These are phyloP conservation scores for Gallinago media DNA, from an alignment of 2,113 vertebrate genomes.

Conservation along the genomic window DNA sequence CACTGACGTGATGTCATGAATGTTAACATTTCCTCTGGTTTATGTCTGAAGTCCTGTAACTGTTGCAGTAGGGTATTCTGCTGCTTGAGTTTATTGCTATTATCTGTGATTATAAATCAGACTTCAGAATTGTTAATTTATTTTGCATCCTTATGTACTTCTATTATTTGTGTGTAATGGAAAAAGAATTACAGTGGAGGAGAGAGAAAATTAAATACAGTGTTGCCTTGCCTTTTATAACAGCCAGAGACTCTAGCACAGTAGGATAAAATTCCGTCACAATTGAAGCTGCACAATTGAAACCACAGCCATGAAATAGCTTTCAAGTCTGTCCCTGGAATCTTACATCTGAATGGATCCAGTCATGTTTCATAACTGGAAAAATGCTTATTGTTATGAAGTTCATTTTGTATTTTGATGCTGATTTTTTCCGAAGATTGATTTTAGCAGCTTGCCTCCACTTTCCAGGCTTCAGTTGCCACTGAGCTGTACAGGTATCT, in stretches of 20 bases:
- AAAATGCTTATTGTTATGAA: neutral
- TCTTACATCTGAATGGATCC: neutral
- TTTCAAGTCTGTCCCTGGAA: neutral
- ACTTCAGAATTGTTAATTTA: neutral
- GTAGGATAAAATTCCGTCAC: conserved; percentile 25
- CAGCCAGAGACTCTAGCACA: neutral
- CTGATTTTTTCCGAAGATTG: conserved; percentile 32
- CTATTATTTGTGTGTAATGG: conserved; percentile 9
- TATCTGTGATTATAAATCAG: conserved; percentile 19
- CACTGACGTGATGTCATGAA: neutral
- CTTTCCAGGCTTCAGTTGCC: neutral
- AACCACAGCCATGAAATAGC: conserved; percentile 51
- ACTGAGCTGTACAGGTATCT: neutral
- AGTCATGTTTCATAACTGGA: neutral
- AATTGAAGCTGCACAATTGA: neutral
- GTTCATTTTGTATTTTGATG: neutral
- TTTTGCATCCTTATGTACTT: neutral
- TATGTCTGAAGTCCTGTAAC: neutral
- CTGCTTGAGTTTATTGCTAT: neutral
- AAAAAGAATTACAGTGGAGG: conserved; percentile 13
- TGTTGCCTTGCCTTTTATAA: neutral
- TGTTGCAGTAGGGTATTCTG: neutral
- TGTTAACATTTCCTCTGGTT: neutral
- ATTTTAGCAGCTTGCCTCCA: neutral
- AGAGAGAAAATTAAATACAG: conserved; percentile 31